Evolutionary conservation across 1,140 invertebrate species (phyloP), one percentile per base, ranked within the genome.

Genomic region (Bombus pascuorum): DNA sequence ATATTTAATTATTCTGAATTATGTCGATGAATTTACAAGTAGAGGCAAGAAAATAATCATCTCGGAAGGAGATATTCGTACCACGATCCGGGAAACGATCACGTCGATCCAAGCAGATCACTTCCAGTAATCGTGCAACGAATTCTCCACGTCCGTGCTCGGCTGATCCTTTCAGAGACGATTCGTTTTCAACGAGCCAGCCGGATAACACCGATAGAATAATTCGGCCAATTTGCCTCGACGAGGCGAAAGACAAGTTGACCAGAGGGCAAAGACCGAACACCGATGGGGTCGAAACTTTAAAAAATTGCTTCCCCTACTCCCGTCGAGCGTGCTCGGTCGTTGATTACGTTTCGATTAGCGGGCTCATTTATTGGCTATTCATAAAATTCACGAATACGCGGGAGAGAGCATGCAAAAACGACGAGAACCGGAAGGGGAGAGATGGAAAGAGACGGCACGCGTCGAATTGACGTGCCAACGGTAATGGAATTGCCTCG

Each of bases 261-360:
- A 28, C 42, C 42, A 22, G 42, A 47, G 72, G 72, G 42, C 72
- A 74, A 74, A 74, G 72, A 74, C 72, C 72, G 39, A 32, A 22
- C 28, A 22, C 28, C 42, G 42, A 62, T n/a, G 15, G 13, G 6
- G 5, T 6, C 12, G 39, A 34, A 47, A 34, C 18, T 13, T 22
- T 8, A 32, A n/a, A 47, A 47, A 68, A 42, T 68, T 44, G 37
- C 72, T 3, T 22, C n/a, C 22, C 15, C 39, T 53, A 53, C 47
- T 53, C 18, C 18, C 47, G 6, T 53, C 47, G 47, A 53, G 47
- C 15, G 15, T 5, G 5, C n/a, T 25, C 3, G 59, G 22, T 57
- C 34, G 68, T 88, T 86, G 73, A 88, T 89, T 82, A 78, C 74
- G 62, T 84, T 88, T 81, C 87, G 87, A 82, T 89, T 86, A 89